A percentile compares a stretch with the other conserved stretches of the same genome.
phyloP scores from a whole-genome alignment of 2,113 vertebrate genomes.

The Sitta europaea region DNA sequence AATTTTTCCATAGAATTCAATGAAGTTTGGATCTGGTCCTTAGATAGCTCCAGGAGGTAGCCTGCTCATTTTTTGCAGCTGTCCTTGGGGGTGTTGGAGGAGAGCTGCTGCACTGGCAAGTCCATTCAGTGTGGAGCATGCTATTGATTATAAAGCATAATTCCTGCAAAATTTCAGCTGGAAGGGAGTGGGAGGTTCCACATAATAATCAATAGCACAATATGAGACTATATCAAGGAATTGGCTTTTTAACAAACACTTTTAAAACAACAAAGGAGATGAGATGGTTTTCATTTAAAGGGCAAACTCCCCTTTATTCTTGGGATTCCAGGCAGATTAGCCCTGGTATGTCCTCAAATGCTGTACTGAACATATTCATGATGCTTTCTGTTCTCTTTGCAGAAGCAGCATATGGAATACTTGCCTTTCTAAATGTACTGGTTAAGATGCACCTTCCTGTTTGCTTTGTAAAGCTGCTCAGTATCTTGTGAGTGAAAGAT shows the following conservation, averaged over 20 bases:
- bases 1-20: conserved; percentile 55
- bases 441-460: accelerated
- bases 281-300: conserved; percentile 58
- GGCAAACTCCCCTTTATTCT: conserved; percentile 10
- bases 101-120: conserved; percentile 19
- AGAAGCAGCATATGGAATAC: not conserved
- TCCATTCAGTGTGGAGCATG: not conserved
- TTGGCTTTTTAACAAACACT: conserved; percentile 44
- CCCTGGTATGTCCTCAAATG: not conserved
- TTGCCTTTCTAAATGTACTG: not conserved
- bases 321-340: conserved; percentile 42
- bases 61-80: conserved; percentile 60
- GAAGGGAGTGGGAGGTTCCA: conserved; percentile 5
- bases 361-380: not conserved
- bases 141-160: conserved; percentile 52
- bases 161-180: conserved; percentile 53
- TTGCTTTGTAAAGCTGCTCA: not conserved
- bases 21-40: conserved; percentile 51
- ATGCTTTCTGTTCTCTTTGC: not conserved
- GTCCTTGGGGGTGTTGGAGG: conserved; percentile 31
- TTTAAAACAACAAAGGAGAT: conserved; percentile 23
- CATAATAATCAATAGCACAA: conserved; percentile 59
- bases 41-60: conserved; percentile 46
- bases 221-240: conserved; percentile 33
- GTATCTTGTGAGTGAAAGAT: not conserved